Evolutionary conservation across 2,888 invertebrate genomes (phyloP), one percentile per base, ranked within the genome.

Genomic region (Zygogramma bicolorata): DNA sequence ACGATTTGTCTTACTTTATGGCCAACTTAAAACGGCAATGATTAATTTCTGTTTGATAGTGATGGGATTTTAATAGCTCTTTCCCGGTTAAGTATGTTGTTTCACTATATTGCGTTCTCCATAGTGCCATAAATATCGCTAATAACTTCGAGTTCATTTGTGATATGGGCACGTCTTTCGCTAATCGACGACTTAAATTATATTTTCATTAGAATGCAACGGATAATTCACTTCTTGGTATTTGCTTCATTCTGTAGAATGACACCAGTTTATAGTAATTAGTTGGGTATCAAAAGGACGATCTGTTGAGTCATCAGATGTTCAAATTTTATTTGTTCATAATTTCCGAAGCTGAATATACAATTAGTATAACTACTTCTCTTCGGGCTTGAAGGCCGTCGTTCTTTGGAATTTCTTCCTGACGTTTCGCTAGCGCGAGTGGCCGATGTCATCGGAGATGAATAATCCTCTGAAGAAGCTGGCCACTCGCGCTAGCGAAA

Each of bases 61-160:
- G 83, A 81, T 80, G 82, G 81, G 83, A 84, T 82, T 84, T 85
- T 85, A 85, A 85, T 85, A 84, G 84, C 82, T 81, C 82, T 83
- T 85, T 85, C 83, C 84, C 83, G 82, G 80, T 81, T 81, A 84
- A 85, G 80, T 85, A 84, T 85, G 84, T 83, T 84, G 84, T 85
- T 85, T 84, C 83, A 84, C 82, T 84, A 84, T 66, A 84, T 71
- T 40, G 67, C 63, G 46, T 71, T 71, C 46, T 42, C 38, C 71
- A 63, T 71, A 63, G 71, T 49, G 15, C 49, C 58, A 63, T 62
- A 60, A 65, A 63, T 67, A 67, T 42, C n/a, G 68, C 38, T 61
- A 68, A 68, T 68, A 68, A 68, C 61, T 7, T 20, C 29, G 59
- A 31, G n/a, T 46, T 42, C 27, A 59, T 7, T 34, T 25, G 27